Evolutionary conservation across 2,797 vertebrate genomes (phyloP).

Genomic region (Menidia menidia): DNA sequence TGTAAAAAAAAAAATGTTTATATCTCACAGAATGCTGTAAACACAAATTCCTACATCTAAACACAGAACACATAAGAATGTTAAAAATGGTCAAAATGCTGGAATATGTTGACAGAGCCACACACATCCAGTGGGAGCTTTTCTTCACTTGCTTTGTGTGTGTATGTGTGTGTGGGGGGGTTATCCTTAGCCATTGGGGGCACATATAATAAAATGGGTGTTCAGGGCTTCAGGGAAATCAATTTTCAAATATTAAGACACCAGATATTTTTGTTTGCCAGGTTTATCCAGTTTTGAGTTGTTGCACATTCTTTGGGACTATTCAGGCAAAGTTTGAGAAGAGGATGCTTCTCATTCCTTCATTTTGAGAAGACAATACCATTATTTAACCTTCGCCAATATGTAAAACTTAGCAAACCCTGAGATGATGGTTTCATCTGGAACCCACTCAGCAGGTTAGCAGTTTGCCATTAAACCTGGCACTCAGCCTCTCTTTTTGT

Average conservation of each 20-base stretch:
- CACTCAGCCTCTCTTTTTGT: constrained; percentile 42
- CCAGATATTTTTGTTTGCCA: background rate
- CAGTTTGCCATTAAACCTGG: constrained; percentile 31
- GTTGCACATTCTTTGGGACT: too few species aligned
- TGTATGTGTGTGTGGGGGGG: background rate
- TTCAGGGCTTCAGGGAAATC: too few species aligned
- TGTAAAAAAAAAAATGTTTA: background rate
- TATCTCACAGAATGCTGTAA: background rate
- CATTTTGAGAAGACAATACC: too few species aligned
- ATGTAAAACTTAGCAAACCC: background rate
- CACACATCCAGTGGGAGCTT: background rate
- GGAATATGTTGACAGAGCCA: background rate
- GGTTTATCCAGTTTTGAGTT: too few species aligned
- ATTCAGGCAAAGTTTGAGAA: too few species aligned
- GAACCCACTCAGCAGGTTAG: constrained; percentile 18
- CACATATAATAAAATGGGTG: too few species aligned
- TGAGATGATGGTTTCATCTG: background rate
- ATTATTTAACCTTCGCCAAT: too few species aligned
- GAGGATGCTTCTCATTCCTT: too few species aligned
- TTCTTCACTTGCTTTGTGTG: background rate
- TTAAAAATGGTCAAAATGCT: background rate
- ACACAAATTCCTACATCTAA: background rate
- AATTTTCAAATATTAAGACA: too few species aligned
- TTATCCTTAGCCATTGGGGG: too few species aligned
- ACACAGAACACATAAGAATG: background rate